Evolutionary conservation across 1,140 invertebrate genomes (phyloP).

Genomic region (Triops cancriformis): DNA sequence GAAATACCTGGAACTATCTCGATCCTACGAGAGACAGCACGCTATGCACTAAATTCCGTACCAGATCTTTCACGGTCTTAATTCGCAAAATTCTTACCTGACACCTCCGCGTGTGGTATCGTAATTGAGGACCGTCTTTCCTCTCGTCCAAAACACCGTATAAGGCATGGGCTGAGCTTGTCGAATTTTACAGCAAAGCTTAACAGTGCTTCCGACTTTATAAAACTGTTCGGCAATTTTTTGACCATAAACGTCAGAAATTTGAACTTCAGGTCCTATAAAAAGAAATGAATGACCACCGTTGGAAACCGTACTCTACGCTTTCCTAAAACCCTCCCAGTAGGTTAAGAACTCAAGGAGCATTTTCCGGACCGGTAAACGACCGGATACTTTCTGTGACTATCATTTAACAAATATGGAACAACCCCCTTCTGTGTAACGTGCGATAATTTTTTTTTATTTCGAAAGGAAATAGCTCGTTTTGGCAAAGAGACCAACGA

Average conservation of each 20-base stretch:
- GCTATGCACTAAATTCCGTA: no score
- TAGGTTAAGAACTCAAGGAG: background rate
- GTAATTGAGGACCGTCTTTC: background rate
- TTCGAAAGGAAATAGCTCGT: no score
- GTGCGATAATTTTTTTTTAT: no score
- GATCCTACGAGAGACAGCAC: no score
- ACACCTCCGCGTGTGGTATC: background rate
- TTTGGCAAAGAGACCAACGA: no score
- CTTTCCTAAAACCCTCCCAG: background rate
- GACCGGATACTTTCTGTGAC: background rate
- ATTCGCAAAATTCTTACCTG: background rate
- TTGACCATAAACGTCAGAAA: background rate
- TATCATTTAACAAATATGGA: background rate
- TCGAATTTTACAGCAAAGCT: background rate
- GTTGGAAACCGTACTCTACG: background rate
- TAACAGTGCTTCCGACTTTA: background rate
- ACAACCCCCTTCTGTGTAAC: no score
- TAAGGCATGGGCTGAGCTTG: conserved; percentile 12
- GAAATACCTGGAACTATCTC: no score
- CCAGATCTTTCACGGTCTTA: no score
- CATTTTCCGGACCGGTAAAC: background rate
- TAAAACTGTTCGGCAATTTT: background rate
- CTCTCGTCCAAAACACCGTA: background rate
- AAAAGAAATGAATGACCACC: background rate
- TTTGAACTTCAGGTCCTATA: conserved; percentile 13